A percentile compares a stretch with the other conserved stretches of the same genome.
phyloP scores from a whole-genome alignment of 2,888 invertebrate genomes.

The Elysia crispata region DNA sequence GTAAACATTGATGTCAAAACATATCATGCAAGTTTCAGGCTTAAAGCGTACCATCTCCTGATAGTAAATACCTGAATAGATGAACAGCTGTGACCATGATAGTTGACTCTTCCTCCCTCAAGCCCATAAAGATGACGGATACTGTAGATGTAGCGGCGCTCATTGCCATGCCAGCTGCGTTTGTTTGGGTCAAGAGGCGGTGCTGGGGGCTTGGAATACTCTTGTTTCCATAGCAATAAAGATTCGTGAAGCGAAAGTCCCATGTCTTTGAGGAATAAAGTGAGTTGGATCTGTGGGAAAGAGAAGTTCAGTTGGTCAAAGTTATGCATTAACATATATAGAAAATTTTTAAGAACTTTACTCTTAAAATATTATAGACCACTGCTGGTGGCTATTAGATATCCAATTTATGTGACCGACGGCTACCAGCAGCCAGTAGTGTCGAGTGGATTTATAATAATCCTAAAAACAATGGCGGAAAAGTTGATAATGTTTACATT shows the following conservation, averaged over 20 bases:
- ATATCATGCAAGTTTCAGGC: too few species aligned
- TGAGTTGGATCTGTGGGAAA: constrained; percentile 80
- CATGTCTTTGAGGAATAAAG: constrained; percentile 85
- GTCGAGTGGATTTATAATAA: too few species aligned
- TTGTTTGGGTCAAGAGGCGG: constrained; percentile 72
- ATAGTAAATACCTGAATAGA: constrained; percentile 80
- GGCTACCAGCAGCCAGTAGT: too few species aligned
- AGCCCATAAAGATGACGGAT: constrained; percentile 86
- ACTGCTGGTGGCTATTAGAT: too few species aligned
- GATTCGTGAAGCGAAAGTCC: constrained; percentile 84
- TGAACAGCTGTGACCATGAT: constrained; percentile 82
- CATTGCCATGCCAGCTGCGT: constrained; percentile 83
- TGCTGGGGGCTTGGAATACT: constrained; percentile 80
- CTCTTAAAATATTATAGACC: too few species aligned
- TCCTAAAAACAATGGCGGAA: too few species aligned
- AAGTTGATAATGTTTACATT: too few species aligned
- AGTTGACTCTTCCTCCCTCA: constrained; percentile 83
- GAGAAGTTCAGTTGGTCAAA: neutral
- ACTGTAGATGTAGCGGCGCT: constrained; percentile 83
- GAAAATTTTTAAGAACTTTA: too few species aligned
- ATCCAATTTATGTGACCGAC: too few species aligned
- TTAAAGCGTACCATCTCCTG: too few species aligned
- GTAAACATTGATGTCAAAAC: too few species aligned
- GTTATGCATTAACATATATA: neutral
- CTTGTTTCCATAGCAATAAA: constrained; percentile 82